These are phyloP conservation scores for Shinisaurus crocodilurus DNA, from an alignment of 2,113 vertebrate species.

Conservation along the genomic window DNA sequence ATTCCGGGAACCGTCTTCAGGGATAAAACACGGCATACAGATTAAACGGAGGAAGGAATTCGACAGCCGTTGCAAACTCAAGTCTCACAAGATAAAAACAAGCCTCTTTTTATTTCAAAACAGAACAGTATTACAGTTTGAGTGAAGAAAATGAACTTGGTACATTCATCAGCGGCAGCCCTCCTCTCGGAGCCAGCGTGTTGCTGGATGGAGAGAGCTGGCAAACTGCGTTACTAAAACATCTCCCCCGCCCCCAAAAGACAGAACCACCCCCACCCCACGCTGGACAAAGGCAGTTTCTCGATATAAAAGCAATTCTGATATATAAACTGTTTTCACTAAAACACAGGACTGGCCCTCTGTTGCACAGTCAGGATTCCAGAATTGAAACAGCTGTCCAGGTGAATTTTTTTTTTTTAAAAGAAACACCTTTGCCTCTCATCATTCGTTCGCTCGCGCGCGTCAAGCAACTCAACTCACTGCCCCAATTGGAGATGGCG, in stretches of 20 bases:
- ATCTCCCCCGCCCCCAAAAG: background rate
- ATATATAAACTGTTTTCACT: constrained; percentile 78
- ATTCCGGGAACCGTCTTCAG: too few relatives aligned
- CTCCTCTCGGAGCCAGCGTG: constrained; percentile 64
- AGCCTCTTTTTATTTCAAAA: constrained; percentile 83
- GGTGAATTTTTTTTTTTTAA: constrained; percentile 42
- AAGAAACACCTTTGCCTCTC: background rate
- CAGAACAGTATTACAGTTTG: constrained; percentile 87
- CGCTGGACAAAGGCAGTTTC: constrained; percentile 71
- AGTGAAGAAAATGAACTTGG: constrained; percentile 79
- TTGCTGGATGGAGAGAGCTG: constrained; percentile 68
- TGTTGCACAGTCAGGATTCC: constrained; percentile 53
- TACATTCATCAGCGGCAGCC: constrained; percentile 92
- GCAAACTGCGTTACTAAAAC: constrained; percentile 71
- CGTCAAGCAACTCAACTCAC: constrained; percentile 47
- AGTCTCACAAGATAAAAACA: constrained; percentile 51
- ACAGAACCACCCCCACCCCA: background rate
- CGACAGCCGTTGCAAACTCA: constrained; percentile 14
- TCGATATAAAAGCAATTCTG: constrained; percentile 61
- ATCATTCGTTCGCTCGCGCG: constrained; percentile 34
- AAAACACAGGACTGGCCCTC: constrained; percentile 64
- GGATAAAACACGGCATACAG: background rate
- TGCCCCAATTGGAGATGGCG: constrained; percentile 37
- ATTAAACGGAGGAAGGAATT: background rate
- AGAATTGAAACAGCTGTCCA: constrained; percentile 43